A percentile compares a stretch with the other conserved stretches of the same genome.
Evolutionary conservation across 2,888 invertebrate genomes (phyloP).

Genomic region (Petrophora chlorosata): DNA sequence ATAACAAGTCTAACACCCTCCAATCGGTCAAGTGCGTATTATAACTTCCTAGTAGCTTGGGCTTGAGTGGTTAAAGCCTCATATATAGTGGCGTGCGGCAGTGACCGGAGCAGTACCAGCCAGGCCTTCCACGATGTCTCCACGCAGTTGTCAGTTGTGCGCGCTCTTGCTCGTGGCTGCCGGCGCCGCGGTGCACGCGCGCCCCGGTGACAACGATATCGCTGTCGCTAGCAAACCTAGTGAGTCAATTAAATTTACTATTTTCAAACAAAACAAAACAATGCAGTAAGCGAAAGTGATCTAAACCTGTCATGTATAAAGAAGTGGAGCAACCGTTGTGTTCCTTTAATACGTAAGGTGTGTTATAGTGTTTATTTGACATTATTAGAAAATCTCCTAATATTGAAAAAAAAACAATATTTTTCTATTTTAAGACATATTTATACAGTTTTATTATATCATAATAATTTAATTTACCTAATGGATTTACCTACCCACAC

Average conservation of each 20-base stretch:
- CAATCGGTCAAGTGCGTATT: conserved; percentile 12
- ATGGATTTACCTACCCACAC: conserved; percentile 34
- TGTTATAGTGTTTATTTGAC: no score
- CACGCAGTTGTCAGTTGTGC: conserved; percentile 45
- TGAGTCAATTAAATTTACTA: conserved; percentile 15
- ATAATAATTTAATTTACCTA: conserved; percentile 6
- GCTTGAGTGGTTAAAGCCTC: no score
- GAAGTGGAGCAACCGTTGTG: no score
- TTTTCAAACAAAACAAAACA: neutral
- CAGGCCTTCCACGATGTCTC: conserved; percentile 39
- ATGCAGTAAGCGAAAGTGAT: no score
- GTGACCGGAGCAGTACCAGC: conserved; percentile 5
- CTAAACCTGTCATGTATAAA: no score
- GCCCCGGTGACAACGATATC: conserved; percentile 42
- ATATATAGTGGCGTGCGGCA: conserved; percentile 44
- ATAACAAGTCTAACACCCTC: no score
- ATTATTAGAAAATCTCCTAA: no score
- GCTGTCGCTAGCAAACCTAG: conserved; percentile 12
- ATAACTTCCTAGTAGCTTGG: no score
- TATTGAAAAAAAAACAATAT: no score
- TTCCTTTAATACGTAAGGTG: no score
- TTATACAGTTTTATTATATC: neutral
- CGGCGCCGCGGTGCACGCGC: conserved; percentile 31
- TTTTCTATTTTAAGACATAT: no score
- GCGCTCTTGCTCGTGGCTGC: conserved; percentile 40